Evolutionary conservation across 2,113 vertebrate genomes (phyloP).

Genomic region (Peromyscus leucopus): DNA sequence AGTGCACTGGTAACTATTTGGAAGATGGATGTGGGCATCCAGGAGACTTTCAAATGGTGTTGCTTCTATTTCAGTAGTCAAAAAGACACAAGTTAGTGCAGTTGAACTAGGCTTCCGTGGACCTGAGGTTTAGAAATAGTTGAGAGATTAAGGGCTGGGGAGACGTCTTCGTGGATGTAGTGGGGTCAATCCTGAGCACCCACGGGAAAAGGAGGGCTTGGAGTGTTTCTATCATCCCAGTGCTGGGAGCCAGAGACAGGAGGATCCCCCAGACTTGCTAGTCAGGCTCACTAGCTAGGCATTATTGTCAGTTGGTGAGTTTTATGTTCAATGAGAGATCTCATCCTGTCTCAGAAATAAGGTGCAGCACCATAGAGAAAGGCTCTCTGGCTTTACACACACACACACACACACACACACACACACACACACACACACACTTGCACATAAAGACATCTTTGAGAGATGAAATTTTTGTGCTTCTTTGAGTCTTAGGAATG

Average conservation of each 20-base stretch:
- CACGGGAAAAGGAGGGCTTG: neutral
- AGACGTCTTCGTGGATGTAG: too few relatives aligned
- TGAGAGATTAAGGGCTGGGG: neutral
- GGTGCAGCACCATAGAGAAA: neutral
- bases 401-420: neutral
- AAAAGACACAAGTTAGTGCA: neutral
- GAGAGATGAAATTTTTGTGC: slow-evolving; percentile 25
- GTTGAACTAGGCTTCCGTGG: neutral
- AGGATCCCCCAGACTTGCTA: neutral
- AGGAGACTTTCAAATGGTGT: neutral
- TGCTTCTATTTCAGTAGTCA: neutral
- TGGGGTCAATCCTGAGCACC: neutral
- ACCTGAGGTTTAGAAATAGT: neutral
- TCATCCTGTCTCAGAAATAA: neutral
- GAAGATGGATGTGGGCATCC: neutral
- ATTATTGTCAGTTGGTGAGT: neutral
- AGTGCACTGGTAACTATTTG: slow-evolving; percentile 2
- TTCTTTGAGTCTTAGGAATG: neutral
- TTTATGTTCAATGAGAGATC: neutral
- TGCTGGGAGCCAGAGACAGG: too few relatives aligned
- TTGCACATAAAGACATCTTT: neutral
- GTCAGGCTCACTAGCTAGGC: too few relatives aligned
- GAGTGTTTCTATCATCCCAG: neutral
- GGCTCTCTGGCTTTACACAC: neutral
- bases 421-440: too few relatives aligned